Base-by-base conservation (phyloP, 2,888 invertebrate genomes). In the Rhagophthalmus giganteus region DNA sequence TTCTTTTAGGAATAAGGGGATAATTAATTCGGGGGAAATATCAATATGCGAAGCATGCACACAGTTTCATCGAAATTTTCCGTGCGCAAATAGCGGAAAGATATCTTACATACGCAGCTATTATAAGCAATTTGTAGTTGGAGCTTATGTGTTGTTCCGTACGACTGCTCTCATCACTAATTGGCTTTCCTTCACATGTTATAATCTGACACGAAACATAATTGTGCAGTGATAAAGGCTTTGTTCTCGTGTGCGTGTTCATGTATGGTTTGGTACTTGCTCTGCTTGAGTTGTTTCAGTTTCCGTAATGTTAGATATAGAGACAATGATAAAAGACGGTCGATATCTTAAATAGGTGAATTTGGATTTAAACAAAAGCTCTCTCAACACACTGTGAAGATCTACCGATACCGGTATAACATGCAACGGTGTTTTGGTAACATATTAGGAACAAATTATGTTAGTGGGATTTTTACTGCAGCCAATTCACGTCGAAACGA, bases 131-230 rank as follows among this genome's bases (percentile, higher is more conserved):
- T 60, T 60, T 60, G 60, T 60, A 60, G 42, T 54, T 49, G 41
- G 61, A 60, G 64, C 67, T 68, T 66, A n/a, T n/a, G 64, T 60
- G 65, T 59, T 65, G 70, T 71, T 70, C 65, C 68, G 67, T 67
- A 64, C 70, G 66, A 68, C 65, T 69, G 69, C 62, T 62, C 62
- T 69, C 70, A 65, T 70, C 72, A 69, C 72, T 72, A 73, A 73
- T 72, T 73, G 73, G 70, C 72, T 70, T 70, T 68, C 68, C 64
- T 67, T 70, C 70, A 70, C 71, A 72, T 71, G 72, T 72, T 72
- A 72, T 72, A 73, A 72, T 72, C 70, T 65, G 71, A 72, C 72
- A 69, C 69, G 67, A 67, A 69, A 71, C 71, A 71, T 71, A 73
- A 72, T 73, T 72, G 72, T 70, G 67, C 70, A 69, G 64, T 70